These are phyloP conservation scores for Reticulitermes lucifugus DNA, from an alignment of 2,888 invertebrate genomes.

Conservation along the genomic window DNA sequence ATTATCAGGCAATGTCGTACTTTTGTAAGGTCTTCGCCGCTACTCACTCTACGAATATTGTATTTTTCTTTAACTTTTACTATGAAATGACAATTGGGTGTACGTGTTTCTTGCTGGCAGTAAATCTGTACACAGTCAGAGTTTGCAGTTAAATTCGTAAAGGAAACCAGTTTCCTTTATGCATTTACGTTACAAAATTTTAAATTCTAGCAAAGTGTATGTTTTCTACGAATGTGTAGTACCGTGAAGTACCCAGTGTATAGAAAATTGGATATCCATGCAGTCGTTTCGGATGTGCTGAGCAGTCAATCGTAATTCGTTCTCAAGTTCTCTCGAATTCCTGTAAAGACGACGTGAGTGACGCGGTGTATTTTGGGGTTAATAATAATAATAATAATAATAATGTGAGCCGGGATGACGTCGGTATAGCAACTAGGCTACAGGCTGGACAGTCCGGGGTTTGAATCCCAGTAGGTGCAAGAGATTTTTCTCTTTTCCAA, in stretches of 20 bases:
- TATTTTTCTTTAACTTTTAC: not conserved
- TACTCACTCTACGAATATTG: not conserved
- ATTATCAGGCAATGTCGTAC: not conserved
- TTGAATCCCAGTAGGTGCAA: too few species aligned
- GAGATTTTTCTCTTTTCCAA: too few species aligned
- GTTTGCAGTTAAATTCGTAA: not conserved
- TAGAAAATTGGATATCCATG: not conserved
- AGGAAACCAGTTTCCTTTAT: not conserved
- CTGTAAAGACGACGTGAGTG: not conserved
- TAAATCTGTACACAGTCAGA: too few species aligned
- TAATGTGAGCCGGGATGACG: too few species aligned
- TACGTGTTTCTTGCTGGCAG: not conserved
- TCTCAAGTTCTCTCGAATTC: not conserved
- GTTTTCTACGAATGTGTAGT: not conserved
- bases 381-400: too few species aligned
- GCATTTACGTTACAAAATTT: not conserved
- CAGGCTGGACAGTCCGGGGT: too few species aligned
- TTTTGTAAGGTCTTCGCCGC: not conserved
- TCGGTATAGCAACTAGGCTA: too few species aligned
- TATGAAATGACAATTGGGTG: slow-evolving; percentile 3
- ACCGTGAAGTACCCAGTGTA: not conserved
- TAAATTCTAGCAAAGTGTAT: not conserved
- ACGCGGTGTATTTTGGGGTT: too few species aligned
- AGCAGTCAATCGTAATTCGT: not conserved
- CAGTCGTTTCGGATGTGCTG: not conserved